phyloP scores from a whole-genome alignment of 2,797 vertebrate genomes.

The Poecilia picta region DNA sequence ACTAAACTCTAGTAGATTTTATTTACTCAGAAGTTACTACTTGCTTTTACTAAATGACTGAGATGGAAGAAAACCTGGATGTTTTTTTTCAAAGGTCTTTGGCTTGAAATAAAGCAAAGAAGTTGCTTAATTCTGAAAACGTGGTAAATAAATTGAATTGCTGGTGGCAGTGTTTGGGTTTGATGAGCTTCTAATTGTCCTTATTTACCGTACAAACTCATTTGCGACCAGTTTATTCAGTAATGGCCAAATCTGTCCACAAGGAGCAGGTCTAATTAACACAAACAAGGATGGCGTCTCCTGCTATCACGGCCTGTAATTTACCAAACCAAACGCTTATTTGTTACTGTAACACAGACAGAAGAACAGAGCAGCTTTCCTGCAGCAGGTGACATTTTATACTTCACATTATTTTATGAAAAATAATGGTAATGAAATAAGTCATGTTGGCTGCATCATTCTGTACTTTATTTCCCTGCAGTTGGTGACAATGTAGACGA shows the following conservation, averaged over 20 bases:
- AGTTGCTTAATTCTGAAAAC: not conserved
- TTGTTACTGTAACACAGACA: not conserved
- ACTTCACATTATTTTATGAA: not conserved
- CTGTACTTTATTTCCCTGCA: not conserved
- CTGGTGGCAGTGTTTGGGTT: not conserved
- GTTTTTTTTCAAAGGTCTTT: not conserved
- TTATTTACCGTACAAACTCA: not conserved
- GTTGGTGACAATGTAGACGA: not conserved
- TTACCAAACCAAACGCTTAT: not conserved
- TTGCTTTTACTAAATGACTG: not conserved
- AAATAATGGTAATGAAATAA: not conserved
- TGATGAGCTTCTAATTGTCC: slow-evolving; percentile 1
- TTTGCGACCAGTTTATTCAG: slow-evolving; percentile 4
- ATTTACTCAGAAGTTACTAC: not conserved
- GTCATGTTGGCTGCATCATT: not conserved
- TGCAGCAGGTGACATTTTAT: not conserved
- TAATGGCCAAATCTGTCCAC: not conserved
- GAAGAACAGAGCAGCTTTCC: not conserved
- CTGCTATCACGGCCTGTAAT: not conserved
- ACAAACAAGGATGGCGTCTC: not conserved
- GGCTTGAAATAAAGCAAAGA: slow-evolving; percentile 1
- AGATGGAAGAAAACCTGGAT: not conserved
- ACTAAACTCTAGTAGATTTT: not conserved
- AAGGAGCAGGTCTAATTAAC: slow-evolving; percentile 7
- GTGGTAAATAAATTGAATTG: not conserved